phyloP scores from a whole-genome alignment of 1,140 invertebrate species.

The Episyrphus balteatus region DNA sequence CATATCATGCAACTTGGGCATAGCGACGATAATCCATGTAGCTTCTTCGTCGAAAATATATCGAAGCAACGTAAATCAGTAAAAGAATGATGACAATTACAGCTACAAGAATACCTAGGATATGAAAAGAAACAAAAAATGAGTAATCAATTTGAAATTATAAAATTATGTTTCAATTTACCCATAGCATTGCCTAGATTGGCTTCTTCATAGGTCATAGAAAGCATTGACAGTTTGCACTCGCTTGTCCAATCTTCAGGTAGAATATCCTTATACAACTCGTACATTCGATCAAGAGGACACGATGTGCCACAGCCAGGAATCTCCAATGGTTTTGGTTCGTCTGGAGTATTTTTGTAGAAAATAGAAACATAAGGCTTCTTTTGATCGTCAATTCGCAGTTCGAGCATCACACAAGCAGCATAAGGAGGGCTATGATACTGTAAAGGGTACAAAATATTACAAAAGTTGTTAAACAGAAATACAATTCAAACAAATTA shows the following conservation, averaged over 20 bases:
- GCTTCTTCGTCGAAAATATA: conserved; percentile 29
- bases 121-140: neutral
- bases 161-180: conserved; percentile 5
- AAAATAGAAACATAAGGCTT: conserved; percentile 40
- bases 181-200: conserved; percentile 28
- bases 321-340: conserved; percentile 42
- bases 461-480: neutral
- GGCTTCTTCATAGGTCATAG: conserved; percentile 34
- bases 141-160: neutral
- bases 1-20: conserved; percentile 24
- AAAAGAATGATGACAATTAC: conserved; percentile 19
- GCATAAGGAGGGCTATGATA: conserved; percentile 59
- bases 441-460: conserved; percentile 8
- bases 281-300: conserved; percentile 44
- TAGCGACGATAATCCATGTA: conserved; percentile 22
- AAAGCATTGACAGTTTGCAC: conserved; percentile 36
- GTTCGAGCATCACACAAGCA: conserved; percentile 59
- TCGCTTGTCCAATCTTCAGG: conserved; percentile 47
- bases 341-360: conserved; percentile 48
- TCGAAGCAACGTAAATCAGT: conserved; percentile 24
- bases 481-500: conserved; percentile 6
- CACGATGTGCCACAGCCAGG: conserved; percentile 49
- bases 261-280: conserved; percentile 41
- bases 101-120: conserved; percentile 24
- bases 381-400: conserved; percentile 38